phyloP scores from a whole-genome alignment of 2,797 vertebrate genomes.

The Urosaurus nigricauda region DNA sequence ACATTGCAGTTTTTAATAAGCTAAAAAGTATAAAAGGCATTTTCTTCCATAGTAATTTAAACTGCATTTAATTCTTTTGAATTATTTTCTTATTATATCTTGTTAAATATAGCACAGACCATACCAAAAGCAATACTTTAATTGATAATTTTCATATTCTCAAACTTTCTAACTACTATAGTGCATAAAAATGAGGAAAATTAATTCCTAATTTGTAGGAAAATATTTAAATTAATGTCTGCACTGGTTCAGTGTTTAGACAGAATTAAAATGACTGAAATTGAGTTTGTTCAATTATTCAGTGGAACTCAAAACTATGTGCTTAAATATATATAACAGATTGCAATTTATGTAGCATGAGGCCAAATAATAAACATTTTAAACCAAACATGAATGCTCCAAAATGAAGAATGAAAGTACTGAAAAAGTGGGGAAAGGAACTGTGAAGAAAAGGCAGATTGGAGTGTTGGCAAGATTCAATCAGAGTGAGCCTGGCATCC shows the following conservation, averaged over 20 bases:
- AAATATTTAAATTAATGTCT: conserved; percentile 64
- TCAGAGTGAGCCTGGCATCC: too few species aligned
- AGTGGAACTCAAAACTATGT: conserved; percentile 61
- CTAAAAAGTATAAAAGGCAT: conserved; percentile 56
- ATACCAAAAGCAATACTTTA: conserved; percentile 65
- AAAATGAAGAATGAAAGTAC: neutral
- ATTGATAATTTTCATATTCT: conserved; percentile 64
- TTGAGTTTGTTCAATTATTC: conserved; percentile 65
- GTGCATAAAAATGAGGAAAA: conserved; percentile 55
- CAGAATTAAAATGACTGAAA: conserved; percentile 67
- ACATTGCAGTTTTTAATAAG: conserved; percentile 68
- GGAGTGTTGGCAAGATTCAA: too few species aligned
- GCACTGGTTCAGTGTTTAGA: conserved; percentile 64
- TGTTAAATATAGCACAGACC: conserved; percentile 55
- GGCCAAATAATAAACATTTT: neutral
- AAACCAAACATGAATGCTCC: neutral
- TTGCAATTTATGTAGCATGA: conserved; percentile 44
- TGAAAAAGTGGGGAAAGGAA: neutral
- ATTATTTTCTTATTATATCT: conserved; percentile 61
- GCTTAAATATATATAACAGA: conserved; percentile 53
- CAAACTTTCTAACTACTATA: conserved; percentile 45
- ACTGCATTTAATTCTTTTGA: conserved; percentile 67
- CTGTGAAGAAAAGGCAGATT: too few species aligned
- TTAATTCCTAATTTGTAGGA: conserved; percentile 51
- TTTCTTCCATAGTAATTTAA: conserved; percentile 66